Evolutionary conservation across 2,113 vertebrate genomes (phyloP).

Genomic region (Zosterops borbonicus): DNA sequence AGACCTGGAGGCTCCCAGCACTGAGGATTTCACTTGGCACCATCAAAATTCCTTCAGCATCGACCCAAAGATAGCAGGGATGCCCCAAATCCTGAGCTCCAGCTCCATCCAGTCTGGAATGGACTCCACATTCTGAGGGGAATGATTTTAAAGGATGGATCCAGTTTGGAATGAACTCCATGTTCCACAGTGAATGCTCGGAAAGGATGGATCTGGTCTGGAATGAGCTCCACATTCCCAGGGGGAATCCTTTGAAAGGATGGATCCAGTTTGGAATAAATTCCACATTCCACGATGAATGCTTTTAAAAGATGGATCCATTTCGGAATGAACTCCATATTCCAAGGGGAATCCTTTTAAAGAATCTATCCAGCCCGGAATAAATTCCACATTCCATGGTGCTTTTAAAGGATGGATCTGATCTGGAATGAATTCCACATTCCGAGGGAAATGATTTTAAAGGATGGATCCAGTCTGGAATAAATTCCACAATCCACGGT

Average conservation of each 20-base stretch:
- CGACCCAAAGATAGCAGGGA: fast-evolving
- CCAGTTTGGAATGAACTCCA: not conserved
- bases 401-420: fast-evolving
- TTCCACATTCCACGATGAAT: not conserved
- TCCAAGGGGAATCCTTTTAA: not conserved
- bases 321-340: not conserved
- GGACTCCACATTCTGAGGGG: not conserved
- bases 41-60: not conserved
- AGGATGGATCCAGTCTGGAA: fast-evolving
- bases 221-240: not conserved
- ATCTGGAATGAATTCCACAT: not conserved
- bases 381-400: too few relatives aligned
- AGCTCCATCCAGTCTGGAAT: fast-evolving
- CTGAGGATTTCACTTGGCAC: not conserved
- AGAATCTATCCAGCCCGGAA: too few relatives aligned
- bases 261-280: not conserved
- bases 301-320: fast-evolving
- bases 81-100: not conserved
- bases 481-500: not conserved
- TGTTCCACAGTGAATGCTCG: too few relatives aligned
- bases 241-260: fast-evolving
- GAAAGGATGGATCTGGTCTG: fast-evolving
- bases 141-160: too few relatives aligned
- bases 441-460: fast-evolving
- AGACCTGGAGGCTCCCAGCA: not conserved